Base-by-base conservation (phyloP, 2,888 invertebrate species). In the Gryllus longicercus region DNA sequence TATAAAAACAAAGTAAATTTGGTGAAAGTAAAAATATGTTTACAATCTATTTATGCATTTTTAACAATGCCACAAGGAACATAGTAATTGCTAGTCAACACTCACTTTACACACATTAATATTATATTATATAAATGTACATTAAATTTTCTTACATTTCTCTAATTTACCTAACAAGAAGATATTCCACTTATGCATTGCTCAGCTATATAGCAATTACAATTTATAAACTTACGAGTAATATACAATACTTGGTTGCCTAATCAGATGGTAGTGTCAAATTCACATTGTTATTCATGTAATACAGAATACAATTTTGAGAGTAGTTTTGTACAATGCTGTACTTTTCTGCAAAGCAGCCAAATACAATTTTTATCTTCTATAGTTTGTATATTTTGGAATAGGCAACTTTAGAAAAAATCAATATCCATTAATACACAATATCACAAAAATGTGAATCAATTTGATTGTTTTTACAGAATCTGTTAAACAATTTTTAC, bases 21-120 rank as follows among this genome's bases (percentile, higher is more conserved):
- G 63, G 11, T 63, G 14, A 63, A n/a, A n/a, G 11, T 63, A 63
- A 14, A 63, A 63, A 63, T 18, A 63, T 63, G n/a, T 18, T n/a
- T 18, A 63, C n/a, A 63, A 63, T 38, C 63, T 63, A 63, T 18
- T n/a, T 18, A 63, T 63, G 63, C 63, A 63, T 63, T n/a, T 18
- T n/a, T 63, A 5, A n/a, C 63, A 63, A 63, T 63, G 63, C 63
- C 63, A 63, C 63, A n/a, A 63, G 63, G 63, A 63, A 63, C 63
- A 63, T 63, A 14, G 38, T 38, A 38, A 63, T 63, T 63, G 14
- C 63, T 63, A 63, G 63, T 63, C n/a, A 63, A 63, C 63, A 63
- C n/a, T 14, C n/a, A 63, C 63, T 63, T 63, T 4, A 63, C 63
- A 63, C 63, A 18, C 63, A 63, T 63, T 63, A 63, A 14, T n/a